phyloP scores from a whole-genome alignment of 2,113 vertebrate species.

The Beaufortia kweichowensis region DNA sequence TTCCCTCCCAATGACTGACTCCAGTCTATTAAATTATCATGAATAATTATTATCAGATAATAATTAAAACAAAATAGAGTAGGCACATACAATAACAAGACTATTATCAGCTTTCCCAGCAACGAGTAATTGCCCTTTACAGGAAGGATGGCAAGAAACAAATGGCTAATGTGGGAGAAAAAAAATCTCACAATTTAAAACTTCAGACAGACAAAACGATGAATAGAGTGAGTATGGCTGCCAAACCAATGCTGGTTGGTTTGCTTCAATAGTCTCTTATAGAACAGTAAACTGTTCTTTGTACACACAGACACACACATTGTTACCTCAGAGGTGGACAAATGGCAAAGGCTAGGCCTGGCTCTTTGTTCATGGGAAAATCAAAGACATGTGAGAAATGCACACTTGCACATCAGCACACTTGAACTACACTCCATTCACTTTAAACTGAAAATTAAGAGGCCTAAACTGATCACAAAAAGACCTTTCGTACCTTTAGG shows the following conservation, averaged over 20 bases:
- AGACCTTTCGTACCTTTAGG: neutral
- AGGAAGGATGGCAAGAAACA: neutral
- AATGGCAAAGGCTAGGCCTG: neutral
- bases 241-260: slow-evolving; percentile 7
- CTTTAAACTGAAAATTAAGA: neutral
- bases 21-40: neutral
- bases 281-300: slow-evolving; percentile 25
- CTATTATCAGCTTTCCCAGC: neutral
- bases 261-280: neutral
- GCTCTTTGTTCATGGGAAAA: slow-evolving; percentile 5
- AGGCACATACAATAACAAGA: neutral
- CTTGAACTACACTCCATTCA: neutral
- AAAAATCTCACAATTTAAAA: neutral
- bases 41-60: neutral
- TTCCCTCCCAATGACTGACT: slow-evolving; percentile 22
- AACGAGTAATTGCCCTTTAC: slow-evolving; percentile 1
- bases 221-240: slow-evolving; percentile 25
- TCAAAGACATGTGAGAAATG: slow-evolving; percentile 24
- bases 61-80: neutral
- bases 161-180: slow-evolving; percentile 1
- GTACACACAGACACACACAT: slow-evolving; percentile 4
- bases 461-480: neutral
- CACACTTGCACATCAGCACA: neutral
- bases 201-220: neutral
- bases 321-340: neutral